These are phyloP conservation scores for Oreochromis aureus DNA, from an alignment of 2,113 vertebrate genomes.

Conservation along the genomic window DNA sequence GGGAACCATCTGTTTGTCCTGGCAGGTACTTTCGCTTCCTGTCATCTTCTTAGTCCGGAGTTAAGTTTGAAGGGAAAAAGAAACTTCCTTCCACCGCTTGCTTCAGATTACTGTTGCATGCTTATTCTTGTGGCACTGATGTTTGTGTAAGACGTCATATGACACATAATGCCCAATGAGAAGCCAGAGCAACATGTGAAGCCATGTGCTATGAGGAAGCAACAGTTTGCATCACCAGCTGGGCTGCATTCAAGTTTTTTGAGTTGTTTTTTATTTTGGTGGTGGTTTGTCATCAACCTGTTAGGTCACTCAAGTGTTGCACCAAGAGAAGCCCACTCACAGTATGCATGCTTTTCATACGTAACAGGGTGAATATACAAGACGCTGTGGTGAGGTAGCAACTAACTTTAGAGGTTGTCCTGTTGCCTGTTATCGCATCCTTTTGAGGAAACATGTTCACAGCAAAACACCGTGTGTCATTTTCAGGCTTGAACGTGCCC, in stretches of 20 bases:
- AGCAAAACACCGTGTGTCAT: background rate
- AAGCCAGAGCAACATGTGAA: fast-evolving
- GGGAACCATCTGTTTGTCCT: conserved; percentile 90
- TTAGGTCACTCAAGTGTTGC: background rate
- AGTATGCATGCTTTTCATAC: background rate
- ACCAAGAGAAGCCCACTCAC: fast-evolving
- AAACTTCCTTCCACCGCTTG: background rate
- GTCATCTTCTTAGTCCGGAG: background rate
- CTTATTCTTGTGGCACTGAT: fast-evolving
- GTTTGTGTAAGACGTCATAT: background rate
- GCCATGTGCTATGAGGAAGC: background rate
- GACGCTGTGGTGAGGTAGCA: background rate
- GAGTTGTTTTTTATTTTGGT: background rate
- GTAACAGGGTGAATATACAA: background rate
- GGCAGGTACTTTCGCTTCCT: conserved; percentile 70
- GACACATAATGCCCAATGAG: background rate
- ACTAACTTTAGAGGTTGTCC: background rate
- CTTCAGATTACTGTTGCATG: background rate
- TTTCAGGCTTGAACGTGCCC: background rate
- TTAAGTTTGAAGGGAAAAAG: background rate
- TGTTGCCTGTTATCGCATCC: background rate
- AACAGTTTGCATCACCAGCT: background rate
- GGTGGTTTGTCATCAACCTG: fast-evolving
- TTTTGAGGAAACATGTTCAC: background rate
- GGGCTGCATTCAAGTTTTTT: background rate